These are phyloP conservation scores for Callyntrura sp. DNA, from an alignment of 2,888 invertebrate genomes.

Conservation along the genomic window DNA sequence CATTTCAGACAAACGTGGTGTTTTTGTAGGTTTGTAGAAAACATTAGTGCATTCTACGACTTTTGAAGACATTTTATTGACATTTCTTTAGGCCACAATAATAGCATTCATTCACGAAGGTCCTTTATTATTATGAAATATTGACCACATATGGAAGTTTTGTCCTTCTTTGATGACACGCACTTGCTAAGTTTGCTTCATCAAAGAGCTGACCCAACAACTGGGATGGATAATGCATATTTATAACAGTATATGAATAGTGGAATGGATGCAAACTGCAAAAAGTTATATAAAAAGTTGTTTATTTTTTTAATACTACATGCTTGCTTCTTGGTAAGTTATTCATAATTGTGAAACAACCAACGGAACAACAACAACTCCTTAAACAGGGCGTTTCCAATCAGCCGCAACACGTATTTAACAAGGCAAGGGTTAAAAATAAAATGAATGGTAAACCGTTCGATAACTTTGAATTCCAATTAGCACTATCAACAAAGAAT, in stretches of 20 bases:
- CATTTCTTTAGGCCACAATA: neutral
- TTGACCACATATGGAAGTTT: conserved; percentile 61
- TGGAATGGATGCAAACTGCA: too few species aligned
- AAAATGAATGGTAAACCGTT: neutral
- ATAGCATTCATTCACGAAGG: conserved; percentile 28
- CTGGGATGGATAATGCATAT: neutral
- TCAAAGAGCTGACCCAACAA: conserved; percentile 33
- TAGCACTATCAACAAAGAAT: conserved; percentile 6
- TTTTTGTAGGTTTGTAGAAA: neutral
- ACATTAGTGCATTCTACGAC: neutral
- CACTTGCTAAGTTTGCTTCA: neutral
- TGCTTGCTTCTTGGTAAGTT: neutral
- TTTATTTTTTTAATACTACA: neutral
- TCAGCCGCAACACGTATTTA: neutral
- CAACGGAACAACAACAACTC: conserved; percentile 7
- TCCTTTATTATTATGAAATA: conserved; percentile 25
- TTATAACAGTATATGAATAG: neutral
- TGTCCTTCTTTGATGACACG: conserved; percentile 57
- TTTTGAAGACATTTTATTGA: conserved; percentile 5
- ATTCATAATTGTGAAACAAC: neutral
- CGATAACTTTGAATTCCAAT: conserved; percentile 36
- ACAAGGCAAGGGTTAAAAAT: neutral
- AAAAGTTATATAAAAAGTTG: too few species aligned
- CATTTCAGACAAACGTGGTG: neutral
- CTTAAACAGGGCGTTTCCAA: conserved; percentile 40